These are phyloP conservation scores for Dendrocincla tyrannina DNA, from an alignment of 2,797 vertebrate species.

Conservation along the genomic window DNA sequence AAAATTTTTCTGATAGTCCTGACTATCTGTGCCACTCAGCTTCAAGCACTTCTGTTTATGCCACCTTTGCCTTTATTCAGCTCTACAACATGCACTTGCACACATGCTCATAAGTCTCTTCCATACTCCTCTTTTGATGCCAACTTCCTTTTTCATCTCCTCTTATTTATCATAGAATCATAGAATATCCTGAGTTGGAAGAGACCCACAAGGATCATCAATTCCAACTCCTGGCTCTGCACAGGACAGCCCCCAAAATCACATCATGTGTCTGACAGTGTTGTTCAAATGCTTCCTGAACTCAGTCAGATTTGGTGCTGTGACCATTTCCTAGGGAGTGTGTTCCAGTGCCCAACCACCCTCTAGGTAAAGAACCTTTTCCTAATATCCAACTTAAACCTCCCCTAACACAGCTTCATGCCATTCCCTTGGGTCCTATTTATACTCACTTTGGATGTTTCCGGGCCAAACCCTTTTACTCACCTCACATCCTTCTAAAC, in stretches of 20 bases:
- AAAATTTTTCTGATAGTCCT: constrained; percentile 20
- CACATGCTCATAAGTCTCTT: background rate
- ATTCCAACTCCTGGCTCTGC: background rate
- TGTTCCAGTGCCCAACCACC: too few relatives aligned
- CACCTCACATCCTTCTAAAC: fast-evolving
- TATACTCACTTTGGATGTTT: background rate
- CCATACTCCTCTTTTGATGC: background rate
- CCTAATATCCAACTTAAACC: background rate
- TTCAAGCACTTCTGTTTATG: background rate
- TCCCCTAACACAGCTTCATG: background rate
- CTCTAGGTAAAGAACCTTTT: background rate
- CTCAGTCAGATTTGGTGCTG: background rate
- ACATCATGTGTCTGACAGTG: background rate
- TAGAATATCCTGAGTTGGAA: background rate
- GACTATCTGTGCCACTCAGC: constrained; percentile 6
- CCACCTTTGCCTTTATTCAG: background rate
- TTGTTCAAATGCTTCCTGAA: background rate
- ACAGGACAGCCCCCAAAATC: background rate
- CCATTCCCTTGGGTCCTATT: background rate
- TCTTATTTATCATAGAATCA: background rate
- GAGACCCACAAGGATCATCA: fast-evolving
- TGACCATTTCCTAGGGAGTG: background rate
- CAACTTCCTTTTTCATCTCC: background rate
- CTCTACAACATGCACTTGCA: fast-evolving
- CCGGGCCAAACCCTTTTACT: background rate